Evolutionary conservation across 2,113 vertebrate species (phyloP), one percentile per base, ranked within the genome.

Genomic region (Rhinogobius similis): DNA sequence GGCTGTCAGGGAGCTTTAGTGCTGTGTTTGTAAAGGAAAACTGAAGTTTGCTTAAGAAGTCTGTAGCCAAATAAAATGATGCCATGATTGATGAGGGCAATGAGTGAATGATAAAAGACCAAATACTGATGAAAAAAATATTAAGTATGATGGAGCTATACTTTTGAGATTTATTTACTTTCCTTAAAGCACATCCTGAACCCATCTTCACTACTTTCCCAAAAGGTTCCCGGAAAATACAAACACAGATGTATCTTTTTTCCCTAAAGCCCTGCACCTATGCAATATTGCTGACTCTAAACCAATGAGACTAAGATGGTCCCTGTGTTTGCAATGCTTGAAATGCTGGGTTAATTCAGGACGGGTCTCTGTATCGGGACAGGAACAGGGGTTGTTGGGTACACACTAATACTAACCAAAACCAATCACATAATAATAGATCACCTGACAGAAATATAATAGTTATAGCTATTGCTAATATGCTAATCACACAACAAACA

Each of bases 191-290:
- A n/a, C 3, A 64, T 65, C 61, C 76, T 13, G 67, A 36, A 23
- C 72, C 72, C 48, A 78, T 72, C 75, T 75, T 78, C 65, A 58
- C 41, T 9, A 63, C 59, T 55, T 84, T 81, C 73, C 82, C 72
- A 27, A 53, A 76, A 81, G 62, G 69, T 78, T 68, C 65, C 41
- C 46, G 68, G 41, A 72, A 87, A 87, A 66, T 79, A 77, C 84
- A 89, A 90, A 90, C 81, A 85, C 90, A 92, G 87, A 90, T 90
- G 89, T 90, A 73, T 68, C 68, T 32, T 77, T 83, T 83, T 44
- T n/a, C n/a, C 80, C 61, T 66, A 86, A 67, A 46, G 39, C 79
- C 82, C 61, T 70, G 18, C 68, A 58, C 20, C 69, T 29, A 68
- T 62, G 66, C 76, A 62, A 67, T 66, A 69, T 32, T 46, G 73